A percentile compares a stretch with the other conserved stretches of the same genome.
Conservation (phyloP, 2,113 vertebrate species). For the Seriola dumerili region DNA sequence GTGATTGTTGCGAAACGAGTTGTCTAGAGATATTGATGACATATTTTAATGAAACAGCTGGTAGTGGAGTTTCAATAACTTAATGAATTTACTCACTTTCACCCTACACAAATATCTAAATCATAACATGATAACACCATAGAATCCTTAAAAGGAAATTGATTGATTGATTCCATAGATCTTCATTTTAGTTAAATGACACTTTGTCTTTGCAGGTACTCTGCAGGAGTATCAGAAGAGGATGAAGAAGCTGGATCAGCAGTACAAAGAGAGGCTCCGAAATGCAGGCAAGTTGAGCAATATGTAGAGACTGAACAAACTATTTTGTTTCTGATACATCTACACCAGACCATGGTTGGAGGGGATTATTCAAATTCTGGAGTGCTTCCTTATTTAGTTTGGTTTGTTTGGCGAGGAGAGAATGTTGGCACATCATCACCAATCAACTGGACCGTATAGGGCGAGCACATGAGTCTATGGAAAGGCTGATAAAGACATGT, state of each 20-base stretch:
- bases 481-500: not conserved
- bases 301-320: not conserved
- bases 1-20: not conserved
- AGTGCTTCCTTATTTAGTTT: slow-evolving; percentile 10
- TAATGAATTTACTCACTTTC: not conserved
- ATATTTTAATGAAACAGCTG: not conserved
- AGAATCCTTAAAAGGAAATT: not conserved
- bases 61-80: not conserved
- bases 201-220: slow-evolving; percentile 84
- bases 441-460: not conserved
- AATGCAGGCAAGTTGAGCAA: slow-evolving; percentile 88
- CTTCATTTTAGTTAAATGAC: not conserved
- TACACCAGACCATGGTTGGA: not conserved
- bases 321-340: not conserved
- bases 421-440: not conserved
- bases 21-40: not conserved
- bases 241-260: slow-evolving; percentile 98
- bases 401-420: not conserved
- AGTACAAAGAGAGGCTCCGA: slow-evolving; percentile 96
- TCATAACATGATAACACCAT: not conserved
- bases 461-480: not conserved
- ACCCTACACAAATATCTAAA: not conserved
- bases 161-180: not conserved
- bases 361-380: not conserved
- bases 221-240: slow-evolving; percentile 99